Base-by-base conservation (phyloP, 2,888 invertebrate genomes). In the Caenorhabditis sp. region DNA sequence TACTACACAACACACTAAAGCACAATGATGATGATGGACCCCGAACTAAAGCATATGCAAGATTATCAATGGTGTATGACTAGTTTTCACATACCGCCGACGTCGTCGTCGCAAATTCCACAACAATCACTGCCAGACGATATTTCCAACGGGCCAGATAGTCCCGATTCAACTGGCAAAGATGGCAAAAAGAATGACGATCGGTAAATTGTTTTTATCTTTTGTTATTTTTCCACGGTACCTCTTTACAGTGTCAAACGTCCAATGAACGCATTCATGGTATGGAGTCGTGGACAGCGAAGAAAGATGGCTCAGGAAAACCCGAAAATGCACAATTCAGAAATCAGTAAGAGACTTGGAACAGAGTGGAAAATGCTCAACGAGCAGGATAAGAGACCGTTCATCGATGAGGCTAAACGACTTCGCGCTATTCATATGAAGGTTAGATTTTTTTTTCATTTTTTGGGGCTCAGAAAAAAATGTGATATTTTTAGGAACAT, bases 351-450 rank as follows among this genome's bases (percentile, higher is more conserved):
- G 64, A 69, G 97, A 63, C 91, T 99, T 76, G 97, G 97, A 21
- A 95, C 95, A 63, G 97, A 97, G 89, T 99, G 97, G 97, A 97
- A 97, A 89, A 91, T 95, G 79, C 91, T 99, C 77, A 94, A 93
- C 78, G 97, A 97, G 88, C 91, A 93, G 2, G 97, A 97, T 88
- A 99, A 99, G 89, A 91, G 97, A 83, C 97, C 97, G 60, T 99
- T 97, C 90, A 97, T 97, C 88, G 97, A 99, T 89, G 97, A 99
- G 88, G 97, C 97, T 70, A 97, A 97, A 90, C 91, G 97, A 84
- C 91, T 99, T 84, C 91, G 97, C 36, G 96, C 97, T 6, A 94
- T 97, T 64, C 99, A 99, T 91, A 97, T 99, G 97, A 97, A 97
- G 89, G 97, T 79, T 57, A 53, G 72, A 27, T 53, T 24, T 49